Evolutionary conservation across 2,113 vertebrate species (phyloP), one percentile per base, ranked within the genome.

Genomic region (Sturnus vulgaris): DNA sequence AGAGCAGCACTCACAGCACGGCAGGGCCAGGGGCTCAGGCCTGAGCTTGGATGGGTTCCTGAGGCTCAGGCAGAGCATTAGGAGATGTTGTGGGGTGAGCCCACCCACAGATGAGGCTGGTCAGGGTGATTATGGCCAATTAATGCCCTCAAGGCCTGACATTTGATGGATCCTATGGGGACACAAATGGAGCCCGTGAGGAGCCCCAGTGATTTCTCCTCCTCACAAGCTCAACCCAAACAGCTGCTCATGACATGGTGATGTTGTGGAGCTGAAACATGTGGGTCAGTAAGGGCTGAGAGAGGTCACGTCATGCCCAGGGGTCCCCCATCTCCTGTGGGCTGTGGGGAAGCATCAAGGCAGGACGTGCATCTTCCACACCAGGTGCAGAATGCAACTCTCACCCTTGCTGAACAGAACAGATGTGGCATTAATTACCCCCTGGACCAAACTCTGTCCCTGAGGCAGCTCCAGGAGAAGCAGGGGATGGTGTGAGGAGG

Each of bases 401-500:
- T 40, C 33, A 37, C 24, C 40, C 46, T 40, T 40, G 37, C 50
- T 37, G 15, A 47, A 37, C 33, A 2, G 16, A 20, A 3, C 59
- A 90, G 20, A 27, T 1, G 4, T 24, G 50, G 40, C 44, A 35
- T 18, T 23, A 12, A 4, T 20, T 7, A 18, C 11, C 42, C 52
- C n/a, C 56, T 49, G 50, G 23, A 27, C 23, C 83, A 31, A n/a
- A 22, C 37, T n/a, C 56, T 35, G 8, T 12, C 16, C 33, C 66
- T 6, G 44, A 68, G 76, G 76, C 49, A 64, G 60, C 35, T 47
- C 44, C 59, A 39, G 40, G 64, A 69, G 46, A 21, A 72, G 35
- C 44, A 44, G 0, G 0, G 33, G 27, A 42, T 56, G 12, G 46
- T n/a, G 9, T 18, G 49, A 0, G 1, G 18, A 12, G 35, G 10